Conservation (phyloP, 2,888 invertebrate genomes). For the Phortica magna region DNA sequence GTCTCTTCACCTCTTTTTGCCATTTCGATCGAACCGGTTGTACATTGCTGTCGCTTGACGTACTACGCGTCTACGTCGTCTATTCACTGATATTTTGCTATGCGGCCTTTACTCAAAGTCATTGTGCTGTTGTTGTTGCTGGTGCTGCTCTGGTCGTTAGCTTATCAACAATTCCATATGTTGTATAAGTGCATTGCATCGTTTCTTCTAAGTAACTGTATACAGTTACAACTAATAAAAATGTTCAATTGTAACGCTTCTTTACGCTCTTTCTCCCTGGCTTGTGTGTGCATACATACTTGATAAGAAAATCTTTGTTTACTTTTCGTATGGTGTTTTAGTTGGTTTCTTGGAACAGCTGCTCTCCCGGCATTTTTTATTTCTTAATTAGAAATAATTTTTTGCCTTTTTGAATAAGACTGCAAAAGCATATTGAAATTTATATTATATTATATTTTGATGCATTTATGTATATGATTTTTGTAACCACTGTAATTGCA, state of each 20-base stretch:
- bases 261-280: too few species aligned
- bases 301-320: neutral
- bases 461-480: too few species aligned
- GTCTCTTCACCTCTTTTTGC: neutral
- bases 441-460: too few species aligned
- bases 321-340: neutral
- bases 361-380: neutral
- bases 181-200: neutral
- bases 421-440: neutral
- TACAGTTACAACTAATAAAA: neutral
- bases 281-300: too few species aligned
- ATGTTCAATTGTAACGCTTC: too few species aligned
- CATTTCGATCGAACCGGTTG: neutral
- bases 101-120: neutral
- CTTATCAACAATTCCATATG: constrained; percentile 40
- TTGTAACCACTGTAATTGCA: neutral
- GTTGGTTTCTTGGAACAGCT: neutral
- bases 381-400: neutral
- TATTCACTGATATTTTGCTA: neutral
- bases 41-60: neutral
- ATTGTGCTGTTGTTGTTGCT: neutral
- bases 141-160: constrained; percentile 8
- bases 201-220: constrained; percentile 6
- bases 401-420: neutral
- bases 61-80: neutral